A percentile compares a stretch with the other conserved stretches of the same genome.
Evolutionary conservation across 2,113 vertebrate species (phyloP).

Genomic region (Apistogramma diplotaenia): DNA sequence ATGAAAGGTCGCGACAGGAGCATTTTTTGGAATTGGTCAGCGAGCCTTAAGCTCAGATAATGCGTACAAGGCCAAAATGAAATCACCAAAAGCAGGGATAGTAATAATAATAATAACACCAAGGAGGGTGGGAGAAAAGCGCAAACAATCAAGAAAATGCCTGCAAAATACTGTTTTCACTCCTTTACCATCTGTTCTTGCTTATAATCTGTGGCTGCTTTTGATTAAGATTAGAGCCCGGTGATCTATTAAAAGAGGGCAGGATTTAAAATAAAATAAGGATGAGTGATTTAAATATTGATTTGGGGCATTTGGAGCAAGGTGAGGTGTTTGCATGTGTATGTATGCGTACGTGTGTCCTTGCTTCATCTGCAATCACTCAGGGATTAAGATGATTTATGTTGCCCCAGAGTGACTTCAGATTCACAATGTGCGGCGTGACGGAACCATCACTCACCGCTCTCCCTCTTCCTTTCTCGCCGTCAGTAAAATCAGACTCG

Average conservation of each 20-base stretch:
- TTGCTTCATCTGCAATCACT: slow-evolving; percentile 41
- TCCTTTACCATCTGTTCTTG: slow-evolving; percentile 70
- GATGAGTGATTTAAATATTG: slow-evolving; percentile 56
- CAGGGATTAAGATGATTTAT: slow-evolving; percentile 72
- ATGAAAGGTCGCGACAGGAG: slow-evolving; percentile 56
- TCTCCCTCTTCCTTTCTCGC: background rate
- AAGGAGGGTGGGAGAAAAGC: slow-evolving; percentile 15
- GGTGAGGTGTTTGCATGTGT: slow-evolving; percentile 47
- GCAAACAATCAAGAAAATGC: slow-evolving; percentile 63
- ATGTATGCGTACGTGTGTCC: slow-evolving; percentile 28
- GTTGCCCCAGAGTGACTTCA: slow-evolving; percentile 43
- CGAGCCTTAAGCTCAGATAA: slow-evolving; percentile 72
- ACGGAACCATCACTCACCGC: slow-evolving; percentile 38
- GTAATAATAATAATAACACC: slow-evolving; percentile 59
- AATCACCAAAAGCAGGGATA: slow-evolving; percentile 61
- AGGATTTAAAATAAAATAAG: slow-evolving; percentile 44
- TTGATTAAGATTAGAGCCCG: slow-evolving; percentile 68
- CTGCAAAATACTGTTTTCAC: slow-evolving; percentile 63
- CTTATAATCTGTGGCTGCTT: slow-evolving; percentile 65
- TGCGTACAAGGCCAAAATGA: slow-evolving; percentile 65
- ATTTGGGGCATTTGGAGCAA: slow-evolving; percentile 53
- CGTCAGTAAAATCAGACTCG: background rate
- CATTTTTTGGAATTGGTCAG: slow-evolving; percentile 63
- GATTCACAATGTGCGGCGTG: slow-evolving; percentile 55
- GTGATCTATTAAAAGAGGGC: slow-evolving; percentile 47